These are phyloP conservation scores for Lutra lutra DNA, from an alignment of 2,797 vertebrate species.

Conservation along the genomic window DNA sequence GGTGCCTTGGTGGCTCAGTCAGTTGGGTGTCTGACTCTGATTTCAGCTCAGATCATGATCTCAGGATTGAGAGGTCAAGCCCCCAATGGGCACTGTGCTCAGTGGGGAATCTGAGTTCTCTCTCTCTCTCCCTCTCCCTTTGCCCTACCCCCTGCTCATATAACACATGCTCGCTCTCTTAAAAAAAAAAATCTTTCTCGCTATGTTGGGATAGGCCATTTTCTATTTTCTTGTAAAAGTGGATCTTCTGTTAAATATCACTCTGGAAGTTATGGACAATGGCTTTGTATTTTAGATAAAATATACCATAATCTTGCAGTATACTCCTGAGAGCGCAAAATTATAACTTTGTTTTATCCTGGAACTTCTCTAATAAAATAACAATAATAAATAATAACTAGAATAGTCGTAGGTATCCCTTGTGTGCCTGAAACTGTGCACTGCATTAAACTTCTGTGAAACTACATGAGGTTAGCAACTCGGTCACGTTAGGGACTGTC, in stretches of 20 bases:
- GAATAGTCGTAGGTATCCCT: neutral
- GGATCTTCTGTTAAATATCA: neutral
- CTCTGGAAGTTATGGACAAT: neutral
- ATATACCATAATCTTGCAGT: neutral
- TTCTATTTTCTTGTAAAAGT: neutral
- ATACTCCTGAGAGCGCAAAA: neutral
- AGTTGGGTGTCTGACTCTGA: neutral
- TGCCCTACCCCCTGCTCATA: neutral
- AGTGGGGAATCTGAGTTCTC: neutral
- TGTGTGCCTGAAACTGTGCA: neutral
- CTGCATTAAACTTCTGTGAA: neutral
- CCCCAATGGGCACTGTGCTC: neutral
- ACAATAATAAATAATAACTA: neutral
- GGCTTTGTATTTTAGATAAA: slow-evolving; percentile 10
- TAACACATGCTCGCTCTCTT: neutral
- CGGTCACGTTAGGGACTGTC: neutral
- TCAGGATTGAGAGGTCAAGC: neutral
- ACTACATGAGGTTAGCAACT: neutral
- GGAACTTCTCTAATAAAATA: neutral
- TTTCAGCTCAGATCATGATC: neutral
- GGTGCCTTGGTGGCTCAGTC: neutral
- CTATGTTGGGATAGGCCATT: neutral
- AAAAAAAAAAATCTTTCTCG: neutral
- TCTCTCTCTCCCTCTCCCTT: neutral
- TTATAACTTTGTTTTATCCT: neutral